Percentiles rank a stretch among this genome's conserved stretches.
Conservation (phyloP, 2,797 vertebrate species). For the Thamnophis elegans region DNA sequence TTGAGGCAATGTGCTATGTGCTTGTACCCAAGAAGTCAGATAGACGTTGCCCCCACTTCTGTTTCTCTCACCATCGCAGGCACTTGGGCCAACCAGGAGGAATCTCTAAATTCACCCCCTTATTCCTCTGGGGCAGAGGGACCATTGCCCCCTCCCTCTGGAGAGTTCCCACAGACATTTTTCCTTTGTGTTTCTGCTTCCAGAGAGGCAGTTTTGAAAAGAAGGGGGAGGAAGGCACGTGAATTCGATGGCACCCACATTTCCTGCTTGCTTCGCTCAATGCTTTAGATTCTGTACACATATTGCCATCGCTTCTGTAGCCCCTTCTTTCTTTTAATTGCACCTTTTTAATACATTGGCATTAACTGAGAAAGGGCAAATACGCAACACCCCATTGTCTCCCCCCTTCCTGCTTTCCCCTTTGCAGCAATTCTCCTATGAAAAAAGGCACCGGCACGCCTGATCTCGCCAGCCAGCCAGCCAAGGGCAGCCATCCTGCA, state of each 20-base stretch:
- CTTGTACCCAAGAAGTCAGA: not conserved
- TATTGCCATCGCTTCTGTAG: not conserved
- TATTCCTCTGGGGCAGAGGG: not conserved
- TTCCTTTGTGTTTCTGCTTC: not conserved
- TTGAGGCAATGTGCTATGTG: not conserved
- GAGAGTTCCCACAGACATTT: not conserved
- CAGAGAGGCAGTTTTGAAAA: not conserved
- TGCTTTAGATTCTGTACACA: not conserved
- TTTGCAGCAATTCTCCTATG: not conserved
- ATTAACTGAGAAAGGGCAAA: not conserved
- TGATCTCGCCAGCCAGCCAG: not conserved
- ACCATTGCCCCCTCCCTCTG: not conserved
- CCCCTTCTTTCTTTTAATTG: not conserved
- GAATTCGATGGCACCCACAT: not conserved
- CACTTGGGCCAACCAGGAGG: not conserved
- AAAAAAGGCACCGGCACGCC: not conserved
- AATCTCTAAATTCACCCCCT: not conserved
- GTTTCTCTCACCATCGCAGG: not conserved
- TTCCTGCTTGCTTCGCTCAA: not conserved
- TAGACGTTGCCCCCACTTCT: fast-evolving
- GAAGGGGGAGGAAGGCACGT: too few relatives aligned
- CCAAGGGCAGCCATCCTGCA: not conserved
- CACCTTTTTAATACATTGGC: not conserved
- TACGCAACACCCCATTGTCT: not conserved
- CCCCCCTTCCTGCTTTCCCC: not conserved